phyloP scores from a whole-genome alignment of 2,113 vertebrate species.

The Paedocypris sp. region DNA sequence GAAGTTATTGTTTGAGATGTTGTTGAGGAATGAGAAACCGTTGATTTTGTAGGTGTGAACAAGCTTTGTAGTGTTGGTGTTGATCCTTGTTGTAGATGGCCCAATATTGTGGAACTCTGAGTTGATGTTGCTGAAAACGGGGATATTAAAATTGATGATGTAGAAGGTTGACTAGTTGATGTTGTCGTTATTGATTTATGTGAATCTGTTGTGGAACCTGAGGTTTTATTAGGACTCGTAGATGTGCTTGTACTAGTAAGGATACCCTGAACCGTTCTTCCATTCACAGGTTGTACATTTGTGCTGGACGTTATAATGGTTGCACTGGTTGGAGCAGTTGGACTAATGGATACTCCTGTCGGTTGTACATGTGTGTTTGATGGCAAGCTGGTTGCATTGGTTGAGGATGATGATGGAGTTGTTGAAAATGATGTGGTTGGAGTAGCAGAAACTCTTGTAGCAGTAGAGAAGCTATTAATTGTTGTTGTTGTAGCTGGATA shows the following conservation, averaged over 20 bases:
- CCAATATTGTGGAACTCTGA: too few relatives aligned
- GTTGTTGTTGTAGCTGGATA: neutral
- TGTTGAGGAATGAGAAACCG: neutral
- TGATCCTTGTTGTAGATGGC: neutral
- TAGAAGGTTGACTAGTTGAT: neutral
- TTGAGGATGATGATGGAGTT: too few relatives aligned
- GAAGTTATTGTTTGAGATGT: neutral
- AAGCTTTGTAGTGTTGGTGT: neutral
- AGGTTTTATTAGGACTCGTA: too few relatives aligned
- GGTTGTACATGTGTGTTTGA: too few relatives aligned
- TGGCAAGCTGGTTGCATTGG: too few relatives aligned
- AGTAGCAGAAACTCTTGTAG: too few relatives aligned
- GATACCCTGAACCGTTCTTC: accelerated
- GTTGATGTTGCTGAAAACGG: neutral
- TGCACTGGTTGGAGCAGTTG: too few relatives aligned
- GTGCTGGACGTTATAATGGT: too few relatives aligned
- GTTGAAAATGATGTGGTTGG: too few relatives aligned
- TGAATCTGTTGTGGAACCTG: too few relatives aligned
- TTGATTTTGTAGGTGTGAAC: neutral
- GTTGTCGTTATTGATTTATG: neutral
- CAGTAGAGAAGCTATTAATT: neutral
- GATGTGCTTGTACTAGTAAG: neutral
- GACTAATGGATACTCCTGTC: too few relatives aligned
- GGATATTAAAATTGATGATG: neutral
- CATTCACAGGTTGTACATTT: too few relatives aligned